These are phyloP conservation scores for Colius striatus DNA, from an alignment of 2,113 vertebrate genomes.

Conservation along the genomic window DNA sequence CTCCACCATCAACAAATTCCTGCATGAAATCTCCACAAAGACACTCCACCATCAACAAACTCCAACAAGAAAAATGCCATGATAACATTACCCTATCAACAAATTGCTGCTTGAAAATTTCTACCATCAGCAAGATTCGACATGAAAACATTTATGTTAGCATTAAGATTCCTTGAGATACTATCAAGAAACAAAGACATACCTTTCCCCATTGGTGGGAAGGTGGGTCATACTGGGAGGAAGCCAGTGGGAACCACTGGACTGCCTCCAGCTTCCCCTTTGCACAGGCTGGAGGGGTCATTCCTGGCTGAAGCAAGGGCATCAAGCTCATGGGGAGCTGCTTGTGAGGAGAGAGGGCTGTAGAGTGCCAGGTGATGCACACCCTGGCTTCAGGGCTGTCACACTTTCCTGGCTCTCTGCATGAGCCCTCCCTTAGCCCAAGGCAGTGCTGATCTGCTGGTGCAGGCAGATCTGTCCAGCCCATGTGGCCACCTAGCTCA, in stretches of 20 bases:
- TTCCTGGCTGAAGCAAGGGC: background rate
- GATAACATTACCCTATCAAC: background rate
- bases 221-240: background rate
- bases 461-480: background rate
- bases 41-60: background rate
- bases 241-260: background rate
- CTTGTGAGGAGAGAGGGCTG: background rate
- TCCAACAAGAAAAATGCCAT: background rate
- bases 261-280: background rate
- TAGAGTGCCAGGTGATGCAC: accelerated
- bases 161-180: background rate
- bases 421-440: background rate
- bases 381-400: background rate
- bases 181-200: background rate
- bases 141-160: background rate
- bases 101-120: background rate
- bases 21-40: background rate
- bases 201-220: background rate
- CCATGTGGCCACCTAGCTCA: background rate
- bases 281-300: background rate
- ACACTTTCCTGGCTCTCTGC: background rate
- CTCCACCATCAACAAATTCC: background rate
- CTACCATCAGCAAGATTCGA: background rate
- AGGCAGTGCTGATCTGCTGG: background rate
- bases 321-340: background rate